These are phyloP conservation scores for Agrotis puta DNA, from an alignment of 2,888 invertebrate species.

Conservation along the genomic window DNA sequence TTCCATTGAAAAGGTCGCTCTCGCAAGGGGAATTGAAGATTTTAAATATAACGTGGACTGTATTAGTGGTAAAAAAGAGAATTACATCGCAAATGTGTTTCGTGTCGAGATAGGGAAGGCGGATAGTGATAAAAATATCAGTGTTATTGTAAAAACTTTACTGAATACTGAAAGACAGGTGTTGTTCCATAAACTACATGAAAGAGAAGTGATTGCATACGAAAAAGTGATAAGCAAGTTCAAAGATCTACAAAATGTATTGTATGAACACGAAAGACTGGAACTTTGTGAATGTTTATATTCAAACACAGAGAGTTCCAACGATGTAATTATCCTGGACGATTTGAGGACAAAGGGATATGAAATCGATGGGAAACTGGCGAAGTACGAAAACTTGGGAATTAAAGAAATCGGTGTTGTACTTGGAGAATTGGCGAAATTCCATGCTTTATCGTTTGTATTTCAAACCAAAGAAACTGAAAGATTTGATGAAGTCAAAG, in stretches of 20 bases:
- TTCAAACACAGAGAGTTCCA: constrained; percentile 72
- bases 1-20: constrained; percentile 77
- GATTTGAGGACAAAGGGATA: constrained; percentile 79
- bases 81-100: constrained; percentile 84
- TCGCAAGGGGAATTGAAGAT: constrained; percentile 74
- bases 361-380: constrained; percentile 73
- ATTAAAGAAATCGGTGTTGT: constrained; percentile 73
- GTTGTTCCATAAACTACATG: constrained; percentile 82
- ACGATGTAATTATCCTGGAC: constrained; percentile 83
- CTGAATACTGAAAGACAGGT: constrained; percentile 82
- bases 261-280: constrained; percentile 70
- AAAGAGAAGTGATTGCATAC: constrained; percentile 82
- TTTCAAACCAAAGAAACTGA: constrained; percentile 71
- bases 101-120: constrained; percentile 78
- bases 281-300: constrained; percentile 78
- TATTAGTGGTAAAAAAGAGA: constrained; percentile 80
- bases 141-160: constrained; percentile 84
- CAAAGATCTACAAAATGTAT: constrained; percentile 71
- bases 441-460: constrained; percentile 82
- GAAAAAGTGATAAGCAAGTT: constrained; percentile 76
- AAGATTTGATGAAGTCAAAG: constrained; percentile 68
- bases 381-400: constrained; percentile 73
- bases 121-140: constrained; percentile 69
- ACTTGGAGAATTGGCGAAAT: constrained; percentile 81
- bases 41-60: constrained; percentile 83